These are phyloP conservation scores for Tupiocoris notatus DNA, from an alignment of 2,888 invertebrate genomes.

Conservation along the genomic window DNA sequence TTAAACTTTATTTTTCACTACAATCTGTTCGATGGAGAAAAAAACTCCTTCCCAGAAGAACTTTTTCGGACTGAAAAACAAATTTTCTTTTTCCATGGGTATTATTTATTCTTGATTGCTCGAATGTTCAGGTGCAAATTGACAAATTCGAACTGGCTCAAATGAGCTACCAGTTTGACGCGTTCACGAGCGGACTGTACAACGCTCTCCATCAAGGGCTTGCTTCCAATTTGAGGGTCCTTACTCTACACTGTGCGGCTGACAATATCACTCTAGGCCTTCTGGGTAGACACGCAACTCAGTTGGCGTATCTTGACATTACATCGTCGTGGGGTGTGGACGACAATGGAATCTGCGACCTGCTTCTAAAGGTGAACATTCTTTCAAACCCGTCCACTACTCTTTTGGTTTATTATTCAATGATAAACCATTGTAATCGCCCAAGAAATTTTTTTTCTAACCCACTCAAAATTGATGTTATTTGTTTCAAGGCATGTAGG, in stretches of 20 bases:
- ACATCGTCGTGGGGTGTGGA: constrained; percentile 52
- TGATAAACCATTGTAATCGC: too few relatives aligned
- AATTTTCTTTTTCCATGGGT: too few relatives aligned
- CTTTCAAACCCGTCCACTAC: too few relatives aligned
- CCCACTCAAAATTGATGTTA: too few relatives aligned
- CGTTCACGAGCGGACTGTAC: constrained; percentile 45
- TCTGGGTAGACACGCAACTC: constrained; percentile 50
- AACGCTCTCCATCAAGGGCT: constrained; percentile 49
- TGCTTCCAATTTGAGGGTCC: constrained; percentile 49
- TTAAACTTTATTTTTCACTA: too few relatives aligned
- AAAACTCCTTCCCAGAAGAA: too few relatives aligned
- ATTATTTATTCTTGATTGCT: background rate
- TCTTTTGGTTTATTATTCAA: too few relatives aligned
- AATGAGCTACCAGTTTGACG: constrained; percentile 43
- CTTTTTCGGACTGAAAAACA: too few relatives aligned
- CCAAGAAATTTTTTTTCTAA: too few relatives aligned
- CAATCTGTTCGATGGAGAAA: too few relatives aligned
- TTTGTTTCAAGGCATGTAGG: too few relatives aligned
- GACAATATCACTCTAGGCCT: constrained; percentile 51
- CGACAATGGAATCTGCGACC: constrained; percentile 51
- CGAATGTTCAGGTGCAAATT: constrained; percentile 34
- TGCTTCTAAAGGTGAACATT: constrained; percentile 50
- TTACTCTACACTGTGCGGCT: constrained; percentile 51
- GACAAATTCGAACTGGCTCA: constrained; percentile 43
- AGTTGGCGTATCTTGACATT: constrained; percentile 51